Base-by-base conservation (phyloP, 2,888 invertebrate genomes). In the Myathropa florea region DNA sequence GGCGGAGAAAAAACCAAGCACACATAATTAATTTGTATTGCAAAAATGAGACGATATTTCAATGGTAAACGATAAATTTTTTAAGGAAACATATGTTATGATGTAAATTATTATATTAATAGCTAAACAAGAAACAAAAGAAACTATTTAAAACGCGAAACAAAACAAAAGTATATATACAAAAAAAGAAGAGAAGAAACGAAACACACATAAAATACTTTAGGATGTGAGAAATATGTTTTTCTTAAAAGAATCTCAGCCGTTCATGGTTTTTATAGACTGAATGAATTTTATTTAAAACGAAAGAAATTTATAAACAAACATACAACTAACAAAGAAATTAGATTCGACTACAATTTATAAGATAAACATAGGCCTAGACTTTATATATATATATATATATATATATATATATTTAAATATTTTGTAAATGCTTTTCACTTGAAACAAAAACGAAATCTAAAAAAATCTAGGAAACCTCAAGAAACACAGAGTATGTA, bases 221-320 rank as follows among this genome's bases (percentile, higher is more conserved):
- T 86, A 75, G 72, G 79, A 80, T 63, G 39, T 86, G 78, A 81
- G 72, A 70, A 81, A 77, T 72, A 73, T 90, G 89, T 89, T 90
- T 89, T 90, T 91, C 89, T 89, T 85, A 89, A 89, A 90, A 89
- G 91, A 92, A 92, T 92, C 92, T 92, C 92, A 91, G 90, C 89
- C 84, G 88, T 89, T 89, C 84, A 88, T 88, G 89, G 89, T 89
- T 89, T 89, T 88, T 76, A 88, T 89, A 90, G 90, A 90, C 89
- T 90, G 90, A 90, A 88, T 88, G 88, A 83, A 78, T 88, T 81
- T 81, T 82, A 70, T 81, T 78, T 78, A 76, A 88, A 85, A 83
- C 28, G 57, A 83, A 83, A 70, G 60, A 77, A 86, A 78, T 68
- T 78, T 70, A 70, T 59, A 26, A 82, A 76, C 64, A 76, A 63